Evolutionary conservation across 2,888 invertebrate species (phyloP).

Genomic region (Beris chalybata): DNA sequence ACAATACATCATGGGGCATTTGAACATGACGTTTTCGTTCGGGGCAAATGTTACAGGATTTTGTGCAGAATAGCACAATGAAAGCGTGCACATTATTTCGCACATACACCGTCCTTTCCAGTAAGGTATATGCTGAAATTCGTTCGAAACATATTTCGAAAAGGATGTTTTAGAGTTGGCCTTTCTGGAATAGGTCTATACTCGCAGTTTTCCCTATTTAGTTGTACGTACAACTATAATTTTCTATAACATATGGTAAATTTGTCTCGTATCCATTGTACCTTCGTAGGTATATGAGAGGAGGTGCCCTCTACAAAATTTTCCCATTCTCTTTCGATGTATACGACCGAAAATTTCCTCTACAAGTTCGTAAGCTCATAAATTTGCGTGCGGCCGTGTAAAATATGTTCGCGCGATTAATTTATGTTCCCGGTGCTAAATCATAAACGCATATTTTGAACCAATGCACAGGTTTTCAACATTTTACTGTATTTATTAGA

Average conservation of each 20-base stretch:
- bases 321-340: background rate
- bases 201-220: background rate
- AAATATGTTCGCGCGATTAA: slow-evolving; percentile 50
- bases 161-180: background rate
- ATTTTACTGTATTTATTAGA: slow-evolving; percentile 35
- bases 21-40: slow-evolving; percentile 41
- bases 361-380: slow-evolving; percentile 51
- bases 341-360: background rate
- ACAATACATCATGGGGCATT: slow-evolving; percentile 42
- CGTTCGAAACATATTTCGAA: background rate
- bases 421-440: slow-evolving; percentile 52
- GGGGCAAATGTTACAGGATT: slow-evolving; percentile 38
- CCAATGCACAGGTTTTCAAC: slow-evolving; percentile 44
- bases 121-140: background rate
- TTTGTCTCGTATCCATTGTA: background rate
- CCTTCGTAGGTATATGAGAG: background rate
- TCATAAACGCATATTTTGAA: slow-evolving; percentile 47
- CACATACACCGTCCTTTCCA: background rate
- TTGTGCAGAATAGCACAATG: slow-evolving; percentile 7
- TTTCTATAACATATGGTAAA: slow-evolving; percentile 2
- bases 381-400: slow-evolving; percentile 56
- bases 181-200: too few relatives aligned
- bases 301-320: background rate
- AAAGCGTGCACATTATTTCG: background rate
- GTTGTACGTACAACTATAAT: background rate